phyloP scores from a whole-genome alignment of 2,888 invertebrate genomes.

The Hydropsyche betteni region DNA sequence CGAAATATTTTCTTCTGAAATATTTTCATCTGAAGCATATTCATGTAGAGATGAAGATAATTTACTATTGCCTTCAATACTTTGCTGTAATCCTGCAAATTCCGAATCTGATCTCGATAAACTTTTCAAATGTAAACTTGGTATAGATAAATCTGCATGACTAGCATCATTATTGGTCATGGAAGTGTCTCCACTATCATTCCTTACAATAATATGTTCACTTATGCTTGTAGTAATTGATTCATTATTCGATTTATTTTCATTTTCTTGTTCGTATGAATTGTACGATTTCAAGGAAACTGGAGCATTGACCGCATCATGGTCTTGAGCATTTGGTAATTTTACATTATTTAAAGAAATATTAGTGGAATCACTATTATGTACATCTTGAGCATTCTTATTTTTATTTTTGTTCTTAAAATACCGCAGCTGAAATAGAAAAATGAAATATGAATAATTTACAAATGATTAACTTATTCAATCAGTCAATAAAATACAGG shows the following conservation, averaged over 20 bases:
- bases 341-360: background rate
- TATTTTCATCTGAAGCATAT: slow-evolving; percentile 1
- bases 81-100: slow-evolving; percentile 2
- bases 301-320: background rate
- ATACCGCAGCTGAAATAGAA: slow-evolving; percentile 27
- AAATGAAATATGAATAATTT: background rate
- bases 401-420: slow-evolving; percentile 32
- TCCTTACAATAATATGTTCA: slow-evolving; percentile 40
- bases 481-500: no score
- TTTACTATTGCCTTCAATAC: slow-evolving; percentile 4
- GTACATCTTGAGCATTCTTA: slow-evolving; percentile 2
- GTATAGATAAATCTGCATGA: slow-evolving; percentile 44
- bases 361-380: slow-evolving; percentile 22
- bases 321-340: background rate
- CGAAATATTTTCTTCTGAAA: background rate
- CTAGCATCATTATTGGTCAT: slow-evolving; percentile 17
- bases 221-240: slow-evolving; percentile 42
- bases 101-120: slow-evolving; percentile 41
- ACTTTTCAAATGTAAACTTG: slow-evolving; percentile 50
- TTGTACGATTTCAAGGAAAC: background rate
- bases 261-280: background rate
- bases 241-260: background rate
- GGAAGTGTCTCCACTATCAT: slow-evolving; percentile 36
- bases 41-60: slow-evolving; percentile 12
- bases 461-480: no score